Base-by-base conservation (phyloP, 1,140 invertebrate genomes). In the Archegozetes longisetosus region DNA sequence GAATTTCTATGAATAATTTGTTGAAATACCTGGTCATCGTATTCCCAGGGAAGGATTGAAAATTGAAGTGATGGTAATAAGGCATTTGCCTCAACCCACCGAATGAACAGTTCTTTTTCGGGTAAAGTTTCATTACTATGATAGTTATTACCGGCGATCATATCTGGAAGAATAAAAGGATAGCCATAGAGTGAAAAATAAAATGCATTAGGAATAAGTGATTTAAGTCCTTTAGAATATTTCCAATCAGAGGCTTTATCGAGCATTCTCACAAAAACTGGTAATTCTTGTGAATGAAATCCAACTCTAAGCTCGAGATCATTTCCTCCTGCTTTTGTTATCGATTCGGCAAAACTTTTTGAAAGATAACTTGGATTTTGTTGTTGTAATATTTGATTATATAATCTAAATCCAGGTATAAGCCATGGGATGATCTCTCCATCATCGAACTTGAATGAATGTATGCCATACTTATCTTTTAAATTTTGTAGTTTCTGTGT, bases 391-490 rank as follows among this genome's bases (percentile, higher is more conserved):
- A 25, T 47, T 51, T 63, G 56, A 28, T 63, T 62, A 28, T 61
- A 49, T 9, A 74, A 61, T 9, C 62, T 54, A 59, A 65, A 73
- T 12, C 64, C 55, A 9, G 63, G 28, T 0, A 74, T 73, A 17
- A 79, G 60, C 70, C 73, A 80, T n/a, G n/a, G n/a, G 29, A 69
- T 71, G 0, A 71, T 74, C 72, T 92, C 87, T n/a, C 90, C 91
- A 13, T 88, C 91, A 71, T 95, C 92, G 68, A 93, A 93, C 70
- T 95, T 95, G 62, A 90, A 88, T 61, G 85, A 83, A 67, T 88
- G 84, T 26, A 96, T 82, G 0, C 80, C 82, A 60, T 78, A 78
- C 1, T 75, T 71, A 0, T 74, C 69, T 62, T 80, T 69, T 2
- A 94, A 63, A 12, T 70, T 70, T 49, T 73, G 72, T 0, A 93